Base-by-base conservation (phyloP, 2,113 vertebrate species). In the Tragelaphus scriptus region DNA sequence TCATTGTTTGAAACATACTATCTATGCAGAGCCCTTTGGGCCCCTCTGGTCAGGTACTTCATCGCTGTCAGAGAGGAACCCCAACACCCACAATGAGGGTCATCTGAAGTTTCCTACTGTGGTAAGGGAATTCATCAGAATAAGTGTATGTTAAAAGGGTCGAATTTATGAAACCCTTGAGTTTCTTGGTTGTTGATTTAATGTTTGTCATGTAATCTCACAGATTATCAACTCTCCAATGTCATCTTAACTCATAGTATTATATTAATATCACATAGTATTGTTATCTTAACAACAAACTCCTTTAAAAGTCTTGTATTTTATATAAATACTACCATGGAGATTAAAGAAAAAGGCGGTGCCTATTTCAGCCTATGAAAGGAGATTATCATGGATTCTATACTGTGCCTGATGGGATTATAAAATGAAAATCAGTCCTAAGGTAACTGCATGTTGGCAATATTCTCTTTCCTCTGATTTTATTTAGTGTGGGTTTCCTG, bases 401-500 rank as follows among this genome's bases (percentile, higher is more conserved):
- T 28, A 51, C 36, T 75, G 2, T 61, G 47, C 3, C 8, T 11
- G n/a, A 61, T 3, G 32, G 40, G 59, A 49, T 63, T 49, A 56
- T 61, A 88, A 68, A 51, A 32, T 87, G n/a, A 95, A 86, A 84
- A 86, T 95, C 11, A 36, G 68, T 49, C n/a, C 51, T n/a, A 93
- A 94, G 40, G 49, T 91, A 86, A 81, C 13, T 53, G 21, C 40
- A 59, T 36, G 82, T 91, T 92, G 81, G 30, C 55, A 93, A 26
- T 61, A 61, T 89, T 95, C 23, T 77, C 30, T 94, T 51, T n/a
- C 80, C 9, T 61, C 4, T 91, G 40, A 87, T 68, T 96, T 92
- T 91, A 32, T 95, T 88, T 89, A 89, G 75, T 90, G 17, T 96
- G 77, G 16, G 8, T 96, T 97, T 97, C 71, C 61, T 96, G 30